Conservation (phyloP, 2,797 vertebrate genomes). For the Gymnothorax javanicus region DNA sequence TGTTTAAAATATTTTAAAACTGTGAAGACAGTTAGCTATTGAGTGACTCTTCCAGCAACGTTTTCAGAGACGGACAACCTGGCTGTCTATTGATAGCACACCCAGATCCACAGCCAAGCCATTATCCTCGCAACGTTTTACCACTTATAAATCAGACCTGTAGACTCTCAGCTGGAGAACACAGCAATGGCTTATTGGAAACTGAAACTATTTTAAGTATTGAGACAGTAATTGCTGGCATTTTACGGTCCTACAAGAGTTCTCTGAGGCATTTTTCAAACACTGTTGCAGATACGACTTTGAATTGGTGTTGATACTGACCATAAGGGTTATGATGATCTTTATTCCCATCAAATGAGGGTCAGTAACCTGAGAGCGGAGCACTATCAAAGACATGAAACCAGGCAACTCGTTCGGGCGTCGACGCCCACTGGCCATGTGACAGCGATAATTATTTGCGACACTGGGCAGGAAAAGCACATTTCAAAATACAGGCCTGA, state of each 20-base stretch:
- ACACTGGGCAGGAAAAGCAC: background rate
- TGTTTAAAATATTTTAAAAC: background rate
- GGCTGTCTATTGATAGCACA: background rate
- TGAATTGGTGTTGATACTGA: too few relatives aligned
- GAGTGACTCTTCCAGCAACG: background rate
- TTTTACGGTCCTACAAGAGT: too few relatives aligned
- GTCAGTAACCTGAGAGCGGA: background rate
- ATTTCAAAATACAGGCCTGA: background rate
- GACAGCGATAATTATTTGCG: background rate
- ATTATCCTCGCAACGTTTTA: background rate
- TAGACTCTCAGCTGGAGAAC: background rate
- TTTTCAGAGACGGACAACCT: background rate
- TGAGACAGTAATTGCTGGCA: background rate
- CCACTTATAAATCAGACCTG: background rate
- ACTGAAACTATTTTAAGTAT: background rate
- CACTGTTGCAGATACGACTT: too few relatives aligned
- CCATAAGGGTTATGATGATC: background rate
- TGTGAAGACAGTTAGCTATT: background rate
- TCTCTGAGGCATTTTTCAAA: too few relatives aligned
- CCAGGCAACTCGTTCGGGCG: background rate
- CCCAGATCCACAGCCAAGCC: background rate
- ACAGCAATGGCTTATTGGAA: background rate
- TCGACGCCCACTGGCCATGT: background rate
- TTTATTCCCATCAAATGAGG: background rate
- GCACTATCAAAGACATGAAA: background rate